A percentile compares a stretch with the other conserved stretches of the same genome.
Evolutionary conservation across 2,113 vertebrate genomes (phyloP).

Genomic region (Menura novaehollandiae): DNA sequence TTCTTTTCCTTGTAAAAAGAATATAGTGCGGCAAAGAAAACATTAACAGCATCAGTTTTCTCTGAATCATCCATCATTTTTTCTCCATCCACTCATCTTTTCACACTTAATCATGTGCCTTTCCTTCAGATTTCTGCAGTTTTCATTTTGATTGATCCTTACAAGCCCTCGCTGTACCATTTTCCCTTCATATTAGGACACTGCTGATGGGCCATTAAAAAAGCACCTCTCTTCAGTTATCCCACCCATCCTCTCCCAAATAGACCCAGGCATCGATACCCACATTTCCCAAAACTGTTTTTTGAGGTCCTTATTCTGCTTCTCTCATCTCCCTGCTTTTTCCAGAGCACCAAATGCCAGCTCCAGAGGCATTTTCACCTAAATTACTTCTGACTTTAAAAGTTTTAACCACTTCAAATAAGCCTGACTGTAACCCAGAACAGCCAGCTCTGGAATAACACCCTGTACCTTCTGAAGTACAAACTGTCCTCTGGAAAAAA

Average conservation of each 20-base stretch:
- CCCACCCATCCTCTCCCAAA: neutral
- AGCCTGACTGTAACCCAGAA: neutral
- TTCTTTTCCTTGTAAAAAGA: neutral
- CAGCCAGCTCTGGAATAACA: neutral
- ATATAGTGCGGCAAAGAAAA: neutral
- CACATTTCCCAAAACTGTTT: neutral
- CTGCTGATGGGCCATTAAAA: neutral
- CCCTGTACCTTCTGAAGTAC: neutral
- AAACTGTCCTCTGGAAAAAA: neutral
- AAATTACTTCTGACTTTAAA: neutral
- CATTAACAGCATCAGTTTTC: neutral
- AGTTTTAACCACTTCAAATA: neutral
- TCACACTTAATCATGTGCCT: slow-evolving; percentile 29
- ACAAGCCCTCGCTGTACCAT: neutral
- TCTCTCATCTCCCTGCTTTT: neutral
- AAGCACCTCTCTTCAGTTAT: neutral
- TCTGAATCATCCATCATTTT: slow-evolving; percentile 20
- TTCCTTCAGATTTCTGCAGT: neutral
- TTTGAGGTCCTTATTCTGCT: neutral
- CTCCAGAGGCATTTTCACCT: neutral
- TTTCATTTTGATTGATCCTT: slow-evolving; percentile 29
- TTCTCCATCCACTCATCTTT: slow-evolving; percentile 2
- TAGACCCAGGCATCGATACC: neutral
- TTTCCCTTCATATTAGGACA: neutral
- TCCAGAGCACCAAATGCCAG: neutral